Evolutionary conservation across 2,888 invertebrate species (phyloP), one percentile per base, ranked within the genome.

Genomic region (Drosophila paramelanica): DNA sequence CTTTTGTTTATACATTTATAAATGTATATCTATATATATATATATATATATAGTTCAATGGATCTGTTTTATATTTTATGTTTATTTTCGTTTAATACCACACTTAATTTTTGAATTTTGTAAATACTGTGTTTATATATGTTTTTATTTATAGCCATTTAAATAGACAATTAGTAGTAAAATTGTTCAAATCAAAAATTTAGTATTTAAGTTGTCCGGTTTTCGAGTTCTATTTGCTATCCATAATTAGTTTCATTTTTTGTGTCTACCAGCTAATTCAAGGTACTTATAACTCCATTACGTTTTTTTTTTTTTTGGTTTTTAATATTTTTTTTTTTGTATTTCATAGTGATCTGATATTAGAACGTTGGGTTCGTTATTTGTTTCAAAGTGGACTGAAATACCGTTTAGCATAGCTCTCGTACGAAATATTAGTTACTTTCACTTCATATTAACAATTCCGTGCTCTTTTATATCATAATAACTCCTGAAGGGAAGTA

Each of bases 251-350:
- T 76, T 68, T 68, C 38, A 33, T 65, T 71, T 68, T 68, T 61
- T 59, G 46, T 75, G 67, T 81, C 88, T 91, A 91, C 81, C 84
- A 86, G 83, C 92, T 91, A 91, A 85, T 89, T 88, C 90, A 92
- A 91, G 91, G 91, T 91, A 91, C 91, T 91, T 90, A 89, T 91
- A 91, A 92, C 92, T 92, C 91, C 92, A 91, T 91, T 90, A 90
- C 75, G 81, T 77, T 73, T 52, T 64, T 56, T 60, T 67, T n/a
- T 65, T 50, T 46, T 65, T 68, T 61, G 52, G 59, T 57, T 51
- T 67, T 23, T 23, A 20, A 20, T 23, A 52, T 52, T 45, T 38
- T 51, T 59, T 17, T n/a, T 36, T 33, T 72, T 65, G n/a, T 31
- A 23, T 47, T n/a, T 23, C 39, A 23, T 8, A 25, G 33, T 53